Evolutionary conservation across 2,113 vertebrate species (phyloP).

Genomic region (Perca schrenkii): DNA sequence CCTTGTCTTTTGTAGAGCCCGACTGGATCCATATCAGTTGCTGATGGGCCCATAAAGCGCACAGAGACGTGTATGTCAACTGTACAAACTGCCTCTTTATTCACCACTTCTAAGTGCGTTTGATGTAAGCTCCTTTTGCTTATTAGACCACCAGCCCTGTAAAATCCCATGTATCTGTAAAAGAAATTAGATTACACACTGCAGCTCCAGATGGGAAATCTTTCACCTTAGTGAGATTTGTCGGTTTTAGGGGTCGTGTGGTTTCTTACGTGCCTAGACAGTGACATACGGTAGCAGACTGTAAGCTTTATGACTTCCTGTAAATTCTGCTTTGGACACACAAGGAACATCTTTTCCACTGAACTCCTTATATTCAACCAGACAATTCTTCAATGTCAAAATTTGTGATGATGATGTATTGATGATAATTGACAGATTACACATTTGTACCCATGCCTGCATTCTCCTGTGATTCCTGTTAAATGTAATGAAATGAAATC

Average conservation of each 20-base stretch:
- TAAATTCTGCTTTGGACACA: slow-evolving; percentile 1
- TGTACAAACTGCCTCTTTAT: background rate
- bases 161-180: background rate
- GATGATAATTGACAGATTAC: background rate
- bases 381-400: background rate
- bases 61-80: background rate
- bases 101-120: background rate
- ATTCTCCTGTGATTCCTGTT: background rate
- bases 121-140: too few species aligned
- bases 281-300: slow-evolving; percentile 3
- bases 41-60: background rate
- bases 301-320: background rate
- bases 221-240: background rate
- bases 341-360: background rate
- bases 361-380: background rate
- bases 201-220: slow-evolving; percentile 7
- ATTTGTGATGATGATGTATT: background rate
- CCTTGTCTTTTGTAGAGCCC: background rate
- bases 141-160: background rate
- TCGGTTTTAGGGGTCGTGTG: background rate
- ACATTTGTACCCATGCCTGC: background rate
- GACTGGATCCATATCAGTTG: background rate
- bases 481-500: background rate
- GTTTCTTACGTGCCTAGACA: slow-evolving; percentile 7
- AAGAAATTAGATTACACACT: background rate